Evolutionary conservation across 2,113 vertebrate species (phyloP), one percentile per base, ranked within the genome.

Genomic region (Mastomys coucha): DNA sequence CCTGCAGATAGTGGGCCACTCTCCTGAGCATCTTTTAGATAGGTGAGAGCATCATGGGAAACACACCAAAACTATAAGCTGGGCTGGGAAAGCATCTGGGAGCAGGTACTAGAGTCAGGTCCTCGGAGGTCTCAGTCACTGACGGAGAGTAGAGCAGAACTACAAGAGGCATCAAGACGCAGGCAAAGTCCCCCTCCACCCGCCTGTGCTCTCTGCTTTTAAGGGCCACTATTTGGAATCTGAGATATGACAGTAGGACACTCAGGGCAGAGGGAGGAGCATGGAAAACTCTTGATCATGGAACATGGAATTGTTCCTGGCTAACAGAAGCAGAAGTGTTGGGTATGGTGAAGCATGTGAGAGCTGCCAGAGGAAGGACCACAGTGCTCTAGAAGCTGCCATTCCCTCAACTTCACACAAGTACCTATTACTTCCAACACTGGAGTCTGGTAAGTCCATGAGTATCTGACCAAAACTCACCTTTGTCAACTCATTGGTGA

Each of bases 171-270:
- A 60, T 69, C 28, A 19, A 4, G 33, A 4, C 19, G 2, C 39
- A 81, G n/a, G 65, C 58, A 20, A 24, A 0, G 33, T 36, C 8
- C 7, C 26, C 3, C 14, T 0, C 6, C 17, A 9, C 1, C 13
- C n/a, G 19, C 63, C 63, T n/a, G 42, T 3, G 3, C 5, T 49
- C 56, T 26, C 58, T 63, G 60, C 16, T 51, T 28, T 56, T 19
- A 19, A n/a, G 28, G 58, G 22, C 4, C 26, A 24, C 42, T 19
- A 42, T 13, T 82, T 3, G 11, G 58, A 88, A 24, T 19, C 56
- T 26, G 26, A n/a, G 9, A 42, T 49, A 28, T 33, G 8, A 60
- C 28, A 4, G 8, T 20, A 65, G 72, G 67, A 13, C 51, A 82
- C 70, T 76, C 53, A 33, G 20, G 22, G 4, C 20, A 84, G 56